These are phyloP conservation scores for Horisme vitalbata DNA, from an alignment of 2,888 invertebrate genomes.

Conservation along the genomic window DNA sequence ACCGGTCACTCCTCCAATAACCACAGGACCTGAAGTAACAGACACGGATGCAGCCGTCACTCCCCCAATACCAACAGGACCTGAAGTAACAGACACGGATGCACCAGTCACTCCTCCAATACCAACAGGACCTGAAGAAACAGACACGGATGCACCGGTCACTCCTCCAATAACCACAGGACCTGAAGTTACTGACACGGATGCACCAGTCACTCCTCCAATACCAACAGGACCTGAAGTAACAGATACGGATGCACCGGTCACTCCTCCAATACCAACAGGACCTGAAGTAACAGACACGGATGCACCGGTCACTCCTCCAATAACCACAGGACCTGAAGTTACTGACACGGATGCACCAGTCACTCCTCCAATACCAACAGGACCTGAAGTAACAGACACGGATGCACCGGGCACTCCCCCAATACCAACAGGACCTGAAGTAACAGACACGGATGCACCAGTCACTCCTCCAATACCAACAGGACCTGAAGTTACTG, in stretches of 20 bases:
- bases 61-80: constrained; percentile 4
- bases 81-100: background rate
- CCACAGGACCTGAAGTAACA: too few species aligned
- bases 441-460: background rate
- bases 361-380: background rate
- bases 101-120: background rate
- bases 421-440: background rate
- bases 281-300: background rate
- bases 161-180: background rate
- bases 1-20: background rate
- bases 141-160: constrained; percentile 1
- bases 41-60: constrained; percentile 14
- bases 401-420: background rate
- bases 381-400: too few species aligned
- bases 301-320: background rate
- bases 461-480: background rate
- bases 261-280: too few species aligned
- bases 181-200: constrained; percentile 4
- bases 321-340: too few species aligned
- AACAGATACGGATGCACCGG: background rate
- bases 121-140: too few species aligned
- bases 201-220: background rate
- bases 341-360: background rate
- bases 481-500: background rate
- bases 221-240: background rate